Conservation (phyloP, 1,140 invertebrate genomes). For the Bicyclus anynana region DNA sequence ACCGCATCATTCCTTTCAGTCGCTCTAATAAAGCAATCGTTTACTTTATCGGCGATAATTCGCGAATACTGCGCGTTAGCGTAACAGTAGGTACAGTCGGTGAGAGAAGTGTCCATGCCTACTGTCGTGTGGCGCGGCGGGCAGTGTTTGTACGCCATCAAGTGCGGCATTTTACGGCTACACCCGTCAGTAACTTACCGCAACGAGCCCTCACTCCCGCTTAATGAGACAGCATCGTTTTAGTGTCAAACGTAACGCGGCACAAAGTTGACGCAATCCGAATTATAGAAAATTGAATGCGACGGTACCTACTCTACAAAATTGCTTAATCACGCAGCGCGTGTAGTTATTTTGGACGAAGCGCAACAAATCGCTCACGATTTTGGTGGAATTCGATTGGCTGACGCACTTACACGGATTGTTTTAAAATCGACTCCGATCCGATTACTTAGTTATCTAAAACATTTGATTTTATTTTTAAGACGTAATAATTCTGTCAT, state of each 20-base stretch:
- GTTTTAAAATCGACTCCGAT: neutral
- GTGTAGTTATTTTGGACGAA: conserved; percentile 10
- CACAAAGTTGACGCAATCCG: conserved; percentile 24
- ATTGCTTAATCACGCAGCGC: conserved; percentile 14
- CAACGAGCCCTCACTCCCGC: conserved; percentile 51
- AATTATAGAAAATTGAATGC: conserved; percentile 11
- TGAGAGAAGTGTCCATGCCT: conserved; percentile 29
- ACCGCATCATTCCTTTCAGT: conserved; percentile 1
- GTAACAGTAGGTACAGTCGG: conserved; percentile 21
- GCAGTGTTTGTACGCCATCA: conserved; percentile 56
- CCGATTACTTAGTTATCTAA: neutral
- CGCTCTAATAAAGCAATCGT: conserved; percentile 43
- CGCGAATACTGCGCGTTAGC: conserved; percentile 35
- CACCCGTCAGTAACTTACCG: conserved; percentile 58
- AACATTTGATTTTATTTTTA: neutral
- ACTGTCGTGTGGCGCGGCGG: conserved; percentile 12
- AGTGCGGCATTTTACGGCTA: conserved; percentile 56
- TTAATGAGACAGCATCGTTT: conserved; percentile 66
- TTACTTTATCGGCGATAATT: conserved; percentile 25
- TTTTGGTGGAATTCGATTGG: conserved; percentile 10
- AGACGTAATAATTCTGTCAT: neutral
- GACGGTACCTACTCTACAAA: conserved; percentile 6
- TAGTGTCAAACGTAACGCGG: conserved; percentile 46
- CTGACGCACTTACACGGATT: conserved; percentile 6
- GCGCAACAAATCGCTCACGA: conserved; percentile 14